These are phyloP conservation scores for Smutsia temminckii DNA, from an alignment of 2,797 vertebrate species.

Conservation along the genomic window DNA sequence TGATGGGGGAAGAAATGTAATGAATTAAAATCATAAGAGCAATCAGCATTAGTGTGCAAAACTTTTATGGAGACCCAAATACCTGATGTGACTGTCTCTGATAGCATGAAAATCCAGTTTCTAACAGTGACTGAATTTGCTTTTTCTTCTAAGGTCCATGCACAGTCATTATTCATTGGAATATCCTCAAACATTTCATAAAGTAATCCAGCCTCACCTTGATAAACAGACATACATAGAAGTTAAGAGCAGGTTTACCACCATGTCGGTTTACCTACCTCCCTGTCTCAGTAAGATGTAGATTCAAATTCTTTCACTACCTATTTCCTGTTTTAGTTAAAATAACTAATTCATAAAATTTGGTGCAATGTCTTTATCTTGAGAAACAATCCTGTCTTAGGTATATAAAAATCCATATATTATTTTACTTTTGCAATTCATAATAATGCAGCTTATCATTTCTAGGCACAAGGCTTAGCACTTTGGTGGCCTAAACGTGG, in stretches of 20 bases:
- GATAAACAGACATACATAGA: background rate
- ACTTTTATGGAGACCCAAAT: background rate
- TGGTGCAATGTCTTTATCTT: background rate
- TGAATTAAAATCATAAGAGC: background rate
- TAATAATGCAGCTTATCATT: background rate
- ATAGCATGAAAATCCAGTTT: background rate
- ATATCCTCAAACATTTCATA: background rate
- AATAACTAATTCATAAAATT: conserved; percentile 16
- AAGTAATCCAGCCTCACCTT: background rate
- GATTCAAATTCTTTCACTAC: background rate
- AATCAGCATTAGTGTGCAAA: background rate
- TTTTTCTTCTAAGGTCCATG: background rate
- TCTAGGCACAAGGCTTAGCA: background rate
- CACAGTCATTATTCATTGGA: background rate
- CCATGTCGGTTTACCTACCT: too few relatives aligned
- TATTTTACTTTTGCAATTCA: background rate
- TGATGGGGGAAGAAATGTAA: background rate
- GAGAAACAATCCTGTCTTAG: background rate
- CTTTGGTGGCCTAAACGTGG: background rate
- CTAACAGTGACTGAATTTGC: background rate
- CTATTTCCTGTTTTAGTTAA: background rate
- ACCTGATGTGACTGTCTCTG: background rate
- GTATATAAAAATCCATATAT: conserved; percentile 1
- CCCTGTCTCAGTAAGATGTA: background rate
- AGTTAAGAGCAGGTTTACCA: background rate